Percentiles rank a stretch among this genome's conserved stretches.
phyloP scores from a whole-genome alignment of 1,140 invertebrate genomes.

The Aphis gossypii region DNA sequence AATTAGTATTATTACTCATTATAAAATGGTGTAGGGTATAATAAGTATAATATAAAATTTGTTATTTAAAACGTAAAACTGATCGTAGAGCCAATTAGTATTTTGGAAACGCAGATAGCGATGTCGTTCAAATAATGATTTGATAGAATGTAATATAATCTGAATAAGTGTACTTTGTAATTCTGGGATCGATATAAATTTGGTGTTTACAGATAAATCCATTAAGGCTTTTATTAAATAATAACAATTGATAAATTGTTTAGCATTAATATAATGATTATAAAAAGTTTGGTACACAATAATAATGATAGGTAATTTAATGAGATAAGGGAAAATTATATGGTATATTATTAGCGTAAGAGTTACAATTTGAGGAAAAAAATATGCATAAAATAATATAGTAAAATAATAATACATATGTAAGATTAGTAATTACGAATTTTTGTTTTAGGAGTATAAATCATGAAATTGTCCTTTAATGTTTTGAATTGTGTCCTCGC shows the following conservation, averaged over 20 bases:
- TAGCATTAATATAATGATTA: background rate
- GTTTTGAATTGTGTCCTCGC: constrained; percentile 4
- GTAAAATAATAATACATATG: constrained; percentile 7
- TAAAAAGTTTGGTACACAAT: background rate
- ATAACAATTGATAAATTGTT: constrained; percentile 5
- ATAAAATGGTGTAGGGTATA: constrained; percentile 1
- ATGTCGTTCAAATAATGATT: background rate
- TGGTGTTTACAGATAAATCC: background rate
- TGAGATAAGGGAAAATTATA: background rate
- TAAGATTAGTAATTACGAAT: constrained; percentile 19
- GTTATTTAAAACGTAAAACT: constrained; percentile 20
- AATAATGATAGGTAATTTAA: background rate
- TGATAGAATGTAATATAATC: background rate
- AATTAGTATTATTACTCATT: constrained; percentile 16
- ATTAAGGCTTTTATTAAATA: constrained; percentile 8
- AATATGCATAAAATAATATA: constrained; percentile 30
- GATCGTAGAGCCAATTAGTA: background rate
- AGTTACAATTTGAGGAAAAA: background rate
- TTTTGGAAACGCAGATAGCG: constrained; percentile 1
- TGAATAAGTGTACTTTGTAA: constrained; percentile 13
- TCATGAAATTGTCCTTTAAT: background rate
- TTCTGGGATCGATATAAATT: constrained; percentile 25
- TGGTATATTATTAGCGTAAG: background rate
- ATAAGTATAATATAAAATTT: background rate
- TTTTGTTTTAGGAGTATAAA: constrained; percentile 30